Base-by-base conservation (phyloP, 1,140 invertebrate genomes). In the Steinernema feltiae region DNA sequence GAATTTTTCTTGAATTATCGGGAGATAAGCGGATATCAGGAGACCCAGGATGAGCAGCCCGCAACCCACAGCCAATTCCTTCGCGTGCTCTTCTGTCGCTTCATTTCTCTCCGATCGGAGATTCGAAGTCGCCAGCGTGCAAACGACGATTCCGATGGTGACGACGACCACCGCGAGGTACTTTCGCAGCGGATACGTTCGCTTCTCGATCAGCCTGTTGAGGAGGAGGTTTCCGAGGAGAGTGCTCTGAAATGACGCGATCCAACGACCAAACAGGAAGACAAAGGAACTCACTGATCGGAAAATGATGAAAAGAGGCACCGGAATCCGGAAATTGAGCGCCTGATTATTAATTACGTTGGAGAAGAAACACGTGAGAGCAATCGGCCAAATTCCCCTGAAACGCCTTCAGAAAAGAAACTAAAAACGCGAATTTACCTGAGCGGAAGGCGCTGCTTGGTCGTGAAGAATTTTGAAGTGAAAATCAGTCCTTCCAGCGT, bases 251-350 rank as follows among this genome's bases (percentile, higher is more conserved):
- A 88, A 87, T 46, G 35, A 53, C 48, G 35, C 53, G 72, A 17
- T 53, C 3, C 78, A 30, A 30, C 74, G 31, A 53, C 27, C 46
- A 69, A 21, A 48, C 35, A 41, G 7, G 12, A 63, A 27, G 53
- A 63, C 15, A 63, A 63, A 63, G 24, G 24, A 63, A 63, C 91
- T 90, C 89, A 94, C 93, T 32, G 96, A 92, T 89, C 95, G 90
- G 86, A 99, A 98, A 86, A 99, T 98, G 92, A 99, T 97, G 86
- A 98, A 96, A 1, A 99, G 88, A 12, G 97, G 95, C 91, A 99
- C 96, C 0, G 96, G 92, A 84, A 99, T 96, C 85, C 98, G 95
- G 83, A 95, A 98, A 85, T 93, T 91, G 82, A 98, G 93, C 0
- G 94, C 94, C 89, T 94, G 94, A 88, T 98, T 99, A 86, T 98